Evolutionary conservation across 2,888 invertebrate genomes (phyloP), one percentile per base, ranked within the genome.

Genomic region (Itoplectis maculator): DNA sequence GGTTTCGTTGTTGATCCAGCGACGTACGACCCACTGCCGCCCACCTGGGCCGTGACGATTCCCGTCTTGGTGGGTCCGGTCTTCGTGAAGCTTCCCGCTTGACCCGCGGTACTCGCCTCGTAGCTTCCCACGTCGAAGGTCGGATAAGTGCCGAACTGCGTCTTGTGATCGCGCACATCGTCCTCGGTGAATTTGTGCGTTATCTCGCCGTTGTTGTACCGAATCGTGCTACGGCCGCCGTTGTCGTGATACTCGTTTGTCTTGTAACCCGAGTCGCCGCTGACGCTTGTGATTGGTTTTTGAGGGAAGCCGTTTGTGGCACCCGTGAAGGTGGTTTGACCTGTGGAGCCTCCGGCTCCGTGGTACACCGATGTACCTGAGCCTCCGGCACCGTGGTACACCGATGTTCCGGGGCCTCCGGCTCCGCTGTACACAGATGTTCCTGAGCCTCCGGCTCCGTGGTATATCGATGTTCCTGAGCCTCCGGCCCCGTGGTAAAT

Each of bases 1-100:
- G 86, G 82, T 13, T 61, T 77, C 9, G 87, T 84, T 8, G 87
- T 84, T 8, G 88, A 87, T 7, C 89, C 89, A n/a, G 90, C 85
- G 0, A 91, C 88, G 37, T 92, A 92, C 68, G 87, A 90, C 0
- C 90, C 92, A 66, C 90, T 91, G 7, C 92, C 92, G 6, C 92
- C 91, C 3, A 92, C 79, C 66, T 90, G 86, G 40, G 92, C 92
- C 7, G 90, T 91, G 1, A 90, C 90, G 63, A 90, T 90, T 3
- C 92, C 92, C 2, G 92, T 92, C 56, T 87, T 91, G 0, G 92
- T 92, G 8, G 88, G 88, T 18, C 92, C 92, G 2, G 90, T 91
- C 85, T 93, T 92, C 0, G 92, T 92, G 56, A 93, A 92, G 37
- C 89, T 91, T 79, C 86, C 88, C 72, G 86, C n/a, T n/a, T n/a